Percentiles rank a stretch among this genome's conserved stretches.
These are phyloP conservation scores for Rhysida immarginata DNA, from an alignment of 1,140 invertebrate genomes.

Conservation along the genomic window DNA sequence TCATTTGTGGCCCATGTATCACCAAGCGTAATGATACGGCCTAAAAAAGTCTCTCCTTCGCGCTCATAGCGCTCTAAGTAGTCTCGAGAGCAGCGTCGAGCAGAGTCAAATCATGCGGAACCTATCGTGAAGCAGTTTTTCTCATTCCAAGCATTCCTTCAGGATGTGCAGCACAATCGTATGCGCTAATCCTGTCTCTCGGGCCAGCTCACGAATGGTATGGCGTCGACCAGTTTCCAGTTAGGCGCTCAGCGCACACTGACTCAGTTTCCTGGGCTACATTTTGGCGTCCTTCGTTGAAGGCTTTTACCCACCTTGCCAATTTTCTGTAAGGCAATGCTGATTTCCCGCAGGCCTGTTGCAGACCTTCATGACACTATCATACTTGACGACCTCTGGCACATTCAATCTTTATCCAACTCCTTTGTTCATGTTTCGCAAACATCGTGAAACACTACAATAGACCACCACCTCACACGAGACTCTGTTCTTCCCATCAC, in stretches of 20 bases:
- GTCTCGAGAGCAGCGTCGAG: no score
- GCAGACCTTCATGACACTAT: background rate
- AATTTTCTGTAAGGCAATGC: background rate
- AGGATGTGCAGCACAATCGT: background rate
- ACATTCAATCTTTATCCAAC: background rate
- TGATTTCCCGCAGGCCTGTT: background rate
- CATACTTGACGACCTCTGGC: background rate
- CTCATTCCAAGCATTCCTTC: background rate
- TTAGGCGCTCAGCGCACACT: background rate
- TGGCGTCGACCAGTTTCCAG: background rate
- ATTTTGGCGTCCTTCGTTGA: background rate
- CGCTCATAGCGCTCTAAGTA: no score
- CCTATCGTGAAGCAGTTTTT: background rate
- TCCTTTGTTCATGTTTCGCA: background rate
- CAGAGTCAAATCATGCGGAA: no score
- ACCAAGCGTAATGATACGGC: no score
- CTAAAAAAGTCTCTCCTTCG: no score
- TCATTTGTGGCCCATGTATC: no score
- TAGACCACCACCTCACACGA: no score
- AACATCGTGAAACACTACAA: background rate
- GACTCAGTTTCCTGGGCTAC: background rate
- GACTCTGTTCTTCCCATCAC: no score
- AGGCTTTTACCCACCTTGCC: background rate
- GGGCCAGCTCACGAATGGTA: background rate
- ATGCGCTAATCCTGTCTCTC: background rate